Evolutionary conservation across 1,140 invertebrate species (phyloP).

Genomic region (Neodiprion fabricii): DNA sequence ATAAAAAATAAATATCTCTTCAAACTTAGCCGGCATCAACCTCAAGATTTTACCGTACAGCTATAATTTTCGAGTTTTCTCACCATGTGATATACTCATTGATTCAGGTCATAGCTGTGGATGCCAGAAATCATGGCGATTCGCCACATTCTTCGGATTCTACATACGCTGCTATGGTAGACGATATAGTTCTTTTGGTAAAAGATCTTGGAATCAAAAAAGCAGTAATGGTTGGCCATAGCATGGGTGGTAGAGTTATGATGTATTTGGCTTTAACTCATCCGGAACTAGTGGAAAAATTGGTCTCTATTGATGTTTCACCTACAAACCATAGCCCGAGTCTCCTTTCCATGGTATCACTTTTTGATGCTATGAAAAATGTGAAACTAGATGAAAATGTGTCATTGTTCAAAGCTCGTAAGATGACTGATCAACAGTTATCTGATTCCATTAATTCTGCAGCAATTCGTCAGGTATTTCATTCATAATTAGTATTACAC

Average conservation of each 20-base stretch:
- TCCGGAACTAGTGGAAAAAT: conserved; percentile 77
- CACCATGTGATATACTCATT: neutral
- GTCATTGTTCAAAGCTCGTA: conserved; percentile 72
- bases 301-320: conserved; percentile 86
- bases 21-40: neutral
- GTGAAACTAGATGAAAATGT: conserved; percentile 65
- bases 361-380: conserved; percentile 72
- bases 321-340: conserved; percentile 72
- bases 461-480: conserved; percentile 60
- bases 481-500: conserved; percentile 5
- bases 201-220: conserved; percentile 67
- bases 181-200: conserved; percentile 75
- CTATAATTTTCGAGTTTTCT: conserved; percentile 13
- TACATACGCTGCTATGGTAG: conserved; percentile 74
- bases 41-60: conserved; percentile 19
- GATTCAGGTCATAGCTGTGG: conserved; percentile 76
- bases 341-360: conserved; percentile 67
- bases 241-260: conserved; percentile 87
- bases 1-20: conserved; percentile 15
- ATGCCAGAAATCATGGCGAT: conserved; percentile 91
- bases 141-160: conserved; percentile 79
- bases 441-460: conserved; percentile 53
- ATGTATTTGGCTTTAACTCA: conserved; percentile 80
- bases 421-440: conserved; percentile 64
- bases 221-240: conserved; percentile 82